A percentile compares a stretch with the other conserved stretches of the same genome.
Evolutionary conservation across 2,888 invertebrate species (phyloP).

Genomic region (Zootermopsis nevadensis): DNA sequence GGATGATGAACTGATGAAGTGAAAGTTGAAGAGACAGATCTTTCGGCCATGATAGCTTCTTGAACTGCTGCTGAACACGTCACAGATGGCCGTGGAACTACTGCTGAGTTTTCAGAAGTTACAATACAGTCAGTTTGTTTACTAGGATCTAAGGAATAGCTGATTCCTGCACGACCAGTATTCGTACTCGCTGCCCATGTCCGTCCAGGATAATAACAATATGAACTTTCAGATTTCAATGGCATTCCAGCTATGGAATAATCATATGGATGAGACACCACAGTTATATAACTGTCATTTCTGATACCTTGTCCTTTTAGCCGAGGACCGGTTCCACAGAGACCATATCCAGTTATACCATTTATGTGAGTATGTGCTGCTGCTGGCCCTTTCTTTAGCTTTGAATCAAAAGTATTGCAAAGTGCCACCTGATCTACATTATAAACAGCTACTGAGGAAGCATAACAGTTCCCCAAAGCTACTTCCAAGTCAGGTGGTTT

Average conservation of each 20-base stretch:
- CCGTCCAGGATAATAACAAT: not conserved
- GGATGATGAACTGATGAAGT: slow-evolving; percentile 19
- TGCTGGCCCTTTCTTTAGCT: slow-evolving; percentile 33
- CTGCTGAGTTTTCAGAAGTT: slow-evolving; percentile 7
- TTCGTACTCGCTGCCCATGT: slow-evolving; percentile 9
- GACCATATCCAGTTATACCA: slow-evolving; percentile 48
- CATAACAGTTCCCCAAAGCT: not conserved
- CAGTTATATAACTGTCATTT: slow-evolving; percentile 24
- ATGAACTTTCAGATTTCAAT: slow-evolving; percentile 17
- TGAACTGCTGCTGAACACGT: not conserved
- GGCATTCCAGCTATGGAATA: not conserved
- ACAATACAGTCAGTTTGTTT: slow-evolving; percentile 12
- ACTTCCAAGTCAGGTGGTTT: slow-evolving; percentile 13
- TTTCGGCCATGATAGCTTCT: not conserved
- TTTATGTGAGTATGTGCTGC: slow-evolving; percentile 44
- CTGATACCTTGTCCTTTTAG: slow-evolving; percentile 27
- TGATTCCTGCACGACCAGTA: not conserved
- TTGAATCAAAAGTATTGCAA: slow-evolving; percentile 37
- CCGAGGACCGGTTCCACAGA: slow-evolving; percentile 48
- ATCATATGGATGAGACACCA: slow-evolving; percentile 6
- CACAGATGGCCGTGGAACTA: not conserved
- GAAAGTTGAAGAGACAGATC: not conserved
- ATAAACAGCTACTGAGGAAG: slow-evolving; percentile 17
- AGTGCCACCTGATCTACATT: slow-evolving; percentile 31
- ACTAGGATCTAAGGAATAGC: not conserved